Conservation (phyloP, 2,113 vertebrate genomes). For the Thinocorus orbignyianus region DNA sequence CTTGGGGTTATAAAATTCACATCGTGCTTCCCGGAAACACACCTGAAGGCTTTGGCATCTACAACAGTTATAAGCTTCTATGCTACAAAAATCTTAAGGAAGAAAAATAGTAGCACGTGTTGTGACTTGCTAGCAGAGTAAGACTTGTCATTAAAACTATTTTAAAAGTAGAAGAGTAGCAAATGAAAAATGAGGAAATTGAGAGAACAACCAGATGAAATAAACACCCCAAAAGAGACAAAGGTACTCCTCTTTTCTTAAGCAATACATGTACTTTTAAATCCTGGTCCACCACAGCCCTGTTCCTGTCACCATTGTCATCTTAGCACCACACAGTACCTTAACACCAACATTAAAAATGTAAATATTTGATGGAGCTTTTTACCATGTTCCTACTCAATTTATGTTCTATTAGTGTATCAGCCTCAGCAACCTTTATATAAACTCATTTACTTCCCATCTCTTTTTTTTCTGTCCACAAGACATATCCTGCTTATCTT, state of each 20-base stretch:
- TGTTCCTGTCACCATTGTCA: background rate
- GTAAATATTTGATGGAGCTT: slow-evolving; percentile 35
- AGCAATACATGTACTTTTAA: background rate
- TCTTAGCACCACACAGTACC: background rate
- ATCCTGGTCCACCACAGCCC: background rate
- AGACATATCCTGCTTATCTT: slow-evolving; percentile 40
- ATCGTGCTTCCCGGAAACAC: background rate
- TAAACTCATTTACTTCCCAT: slow-evolving; percentile 17
- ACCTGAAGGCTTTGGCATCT: background rate
- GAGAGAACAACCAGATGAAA: background rate
- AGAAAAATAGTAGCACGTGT: background rate
- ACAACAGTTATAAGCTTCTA: background rate
- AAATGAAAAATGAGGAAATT: background rate
- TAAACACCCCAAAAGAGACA: background rate
- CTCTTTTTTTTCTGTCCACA: background rate
- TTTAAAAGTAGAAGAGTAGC: background rate
- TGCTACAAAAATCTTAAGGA: background rate
- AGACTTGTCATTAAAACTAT: background rate
- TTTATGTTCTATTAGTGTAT: slow-evolving; percentile 9
- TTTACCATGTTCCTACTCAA: slow-evolving; percentile 7
- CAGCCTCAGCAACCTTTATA: slow-evolving; percentile 25
- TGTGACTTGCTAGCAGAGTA: background rate
- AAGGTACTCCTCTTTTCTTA: background rate
- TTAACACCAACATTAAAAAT: background rate
- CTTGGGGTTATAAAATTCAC: background rate